These are phyloP conservation scores for Holacanthella duospinosa DNA, from an alignment of 2,888 invertebrate species.

Conservation along the genomic window DNA sequence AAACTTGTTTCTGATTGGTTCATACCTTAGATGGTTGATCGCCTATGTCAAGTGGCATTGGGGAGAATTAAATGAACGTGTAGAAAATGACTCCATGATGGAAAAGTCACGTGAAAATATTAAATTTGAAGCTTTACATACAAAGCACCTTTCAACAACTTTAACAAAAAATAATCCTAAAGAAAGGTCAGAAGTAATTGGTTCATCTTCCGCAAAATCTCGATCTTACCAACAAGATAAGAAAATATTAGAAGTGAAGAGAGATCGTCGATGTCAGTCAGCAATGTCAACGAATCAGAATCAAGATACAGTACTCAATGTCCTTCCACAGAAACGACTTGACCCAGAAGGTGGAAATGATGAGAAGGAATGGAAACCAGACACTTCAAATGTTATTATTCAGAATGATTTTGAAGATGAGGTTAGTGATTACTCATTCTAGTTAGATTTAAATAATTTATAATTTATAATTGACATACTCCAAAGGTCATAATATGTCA, in stretches of 20 bases:
- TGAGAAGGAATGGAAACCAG: background rate
- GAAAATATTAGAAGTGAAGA: background rate
- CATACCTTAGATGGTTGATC: slow-evolving; percentile 54
- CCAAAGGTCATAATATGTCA: no score
- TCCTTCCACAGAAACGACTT: background rate
- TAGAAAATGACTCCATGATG: slow-evolving; percentile 51
- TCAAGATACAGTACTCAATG: background rate
- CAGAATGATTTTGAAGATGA: background rate
- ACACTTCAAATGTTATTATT: background rate
- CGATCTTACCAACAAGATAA: background rate
- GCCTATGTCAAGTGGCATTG: slow-evolving; percentile 58
- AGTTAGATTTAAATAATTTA: background rate
- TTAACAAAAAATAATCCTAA: background rate
- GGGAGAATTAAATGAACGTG: slow-evolving; percentile 53
- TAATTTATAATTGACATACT: no score
- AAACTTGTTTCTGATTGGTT: background rate
- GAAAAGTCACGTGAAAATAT: slow-evolving; percentile 45
- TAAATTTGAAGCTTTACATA: slow-evolving; percentile 38
- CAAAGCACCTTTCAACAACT: background rate
- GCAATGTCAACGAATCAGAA: background rate
- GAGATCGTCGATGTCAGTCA: background rate
- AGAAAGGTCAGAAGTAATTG: background rate
- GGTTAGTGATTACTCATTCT: background rate
- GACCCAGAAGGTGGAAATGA: slow-evolving; percentile 10
- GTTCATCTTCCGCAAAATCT: background rate